Percentiles rank a stretch among this genome's conserved stretches.
Evolutionary conservation across 2,113 vertebrate genomes (phyloP).

Genomic region (Typhlomys cinereus): DNA sequence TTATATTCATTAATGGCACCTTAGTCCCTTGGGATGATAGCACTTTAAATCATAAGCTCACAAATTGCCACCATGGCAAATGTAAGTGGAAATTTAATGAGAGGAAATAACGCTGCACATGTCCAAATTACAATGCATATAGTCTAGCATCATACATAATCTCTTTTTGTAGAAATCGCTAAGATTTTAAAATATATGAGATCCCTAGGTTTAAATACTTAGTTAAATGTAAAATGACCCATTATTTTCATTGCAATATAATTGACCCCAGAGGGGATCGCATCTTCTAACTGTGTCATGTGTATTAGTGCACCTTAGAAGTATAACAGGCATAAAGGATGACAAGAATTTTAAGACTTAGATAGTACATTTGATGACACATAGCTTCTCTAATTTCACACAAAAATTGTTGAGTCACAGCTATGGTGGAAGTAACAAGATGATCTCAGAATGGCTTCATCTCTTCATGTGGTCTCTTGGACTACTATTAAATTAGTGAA

Average conservation of each 20-base stretch:
- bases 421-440: not conserved
- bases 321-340: not conserved
- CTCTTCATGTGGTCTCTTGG: not conserved
- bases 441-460: not conserved
- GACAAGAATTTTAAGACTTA: not conserved
- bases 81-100: slow-evolving; percentile 46
- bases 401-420: not conserved
- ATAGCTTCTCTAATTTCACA: not conserved
- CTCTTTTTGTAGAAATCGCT: not conserved
- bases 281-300: not conserved
- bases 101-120: not conserved
- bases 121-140: not conserved
- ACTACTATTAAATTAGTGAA: not conserved
- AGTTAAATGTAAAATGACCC: not conserved
- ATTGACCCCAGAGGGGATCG: not conserved
- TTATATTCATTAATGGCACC: slow-evolving; percentile 69
- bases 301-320: not conserved
- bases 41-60: slow-evolving; percentile 68
- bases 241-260: not conserved
- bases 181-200: not conserved
- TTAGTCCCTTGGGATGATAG: slow-evolving; percentile 57
- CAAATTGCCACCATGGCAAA: slow-evolving; percentile 45
- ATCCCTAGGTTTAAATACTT: not conserved
- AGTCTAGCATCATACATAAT: not conserved
- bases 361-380: slow-evolving; percentile 13